Percentiles rank a stretch among this genome's conserved stretches.
Conservation (phyloP, 2,888 invertebrate genomes). For the Yponomeuta malinellus region DNA sequence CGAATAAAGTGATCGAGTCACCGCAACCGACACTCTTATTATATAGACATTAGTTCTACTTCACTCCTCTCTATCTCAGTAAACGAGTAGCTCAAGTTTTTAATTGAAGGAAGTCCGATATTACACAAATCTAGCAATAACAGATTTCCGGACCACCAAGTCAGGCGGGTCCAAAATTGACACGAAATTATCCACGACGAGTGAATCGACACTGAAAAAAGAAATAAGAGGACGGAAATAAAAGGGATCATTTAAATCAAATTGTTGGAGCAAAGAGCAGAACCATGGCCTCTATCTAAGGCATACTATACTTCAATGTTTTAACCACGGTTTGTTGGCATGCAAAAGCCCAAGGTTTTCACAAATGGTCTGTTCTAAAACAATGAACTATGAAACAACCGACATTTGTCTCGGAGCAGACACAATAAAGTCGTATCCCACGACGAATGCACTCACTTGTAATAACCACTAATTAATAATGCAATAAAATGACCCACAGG, state of each 20-base stretch:
- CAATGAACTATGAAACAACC: neutral
- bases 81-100: constrained; percentile 20
- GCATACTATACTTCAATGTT: neutral
- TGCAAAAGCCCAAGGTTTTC: neutral
- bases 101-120: constrained; percentile 37
- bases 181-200: constrained; percentile 27
- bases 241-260: too few species aligned
- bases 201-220: constrained; percentile 17
- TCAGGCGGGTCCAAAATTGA: constrained; percentile 29
- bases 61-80: constrained; percentile 33
- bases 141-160: constrained; percentile 52
- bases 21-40: constrained; percentile 39
- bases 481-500: constrained; percentile 43
- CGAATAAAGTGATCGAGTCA: constrained; percentile 29
- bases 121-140: constrained; percentile 29
- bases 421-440: constrained; percentile 36
- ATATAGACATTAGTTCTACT: constrained; percentile 44
- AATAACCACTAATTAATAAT: constrained; percentile 38
- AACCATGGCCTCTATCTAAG: neutral
- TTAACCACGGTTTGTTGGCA: neutral
- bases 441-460: constrained; percentile 29
- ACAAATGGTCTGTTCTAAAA: neutral
- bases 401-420: constrained; percentile 19
- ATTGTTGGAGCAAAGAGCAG: too few species aligned
- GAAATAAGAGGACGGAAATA: too few species aligned